phyloP scores from a whole-genome alignment of 2,888 invertebrate genomes.

The Chaitophorus viminalis region DNA sequence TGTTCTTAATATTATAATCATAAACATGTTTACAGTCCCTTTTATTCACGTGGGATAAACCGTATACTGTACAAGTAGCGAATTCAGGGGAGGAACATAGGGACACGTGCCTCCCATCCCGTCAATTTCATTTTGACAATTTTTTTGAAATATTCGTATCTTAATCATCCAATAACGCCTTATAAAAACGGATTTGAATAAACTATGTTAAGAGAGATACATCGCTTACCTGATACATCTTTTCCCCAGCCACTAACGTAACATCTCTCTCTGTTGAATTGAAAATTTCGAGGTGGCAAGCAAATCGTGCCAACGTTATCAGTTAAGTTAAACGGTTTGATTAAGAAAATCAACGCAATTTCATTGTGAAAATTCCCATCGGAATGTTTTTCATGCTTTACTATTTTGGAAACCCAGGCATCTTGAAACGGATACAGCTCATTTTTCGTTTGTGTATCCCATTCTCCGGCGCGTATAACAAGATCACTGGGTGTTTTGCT shows the following conservation, averaged over 20 bases:
- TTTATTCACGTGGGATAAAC: no score
- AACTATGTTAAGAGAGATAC: no score
- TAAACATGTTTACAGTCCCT: no score
- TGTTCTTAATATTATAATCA: no score
- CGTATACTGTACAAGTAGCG: no score
- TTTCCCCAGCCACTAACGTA: constrained; percentile 86
- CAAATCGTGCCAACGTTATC: constrained; percentile 80
- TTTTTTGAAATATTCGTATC: no score
- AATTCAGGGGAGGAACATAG: no score
- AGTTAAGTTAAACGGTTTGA: constrained; percentile 71
- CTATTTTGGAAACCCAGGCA: constrained; percentile 69
- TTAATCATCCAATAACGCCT: no score
- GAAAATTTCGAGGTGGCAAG: constrained; percentile 72
- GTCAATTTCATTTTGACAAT: no score
- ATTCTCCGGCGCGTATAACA: constrained; percentile 79
- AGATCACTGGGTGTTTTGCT: constrained; percentile 63
- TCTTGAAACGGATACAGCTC: constrained; percentile 79
- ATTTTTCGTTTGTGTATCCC: constrained; percentile 82
- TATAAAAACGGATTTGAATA: no score
- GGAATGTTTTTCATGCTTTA: constrained; percentile 72
- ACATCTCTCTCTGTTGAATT: constrained; percentile 69
- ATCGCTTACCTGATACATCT: constrained; percentile 75
- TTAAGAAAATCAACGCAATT: constrained; percentile 74
- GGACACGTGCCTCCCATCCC: no score
- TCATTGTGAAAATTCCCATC: constrained; percentile 75